phyloP scores from a whole-genome alignment of 2,113 vertebrate genomes.

The Bos indicus region DNA sequence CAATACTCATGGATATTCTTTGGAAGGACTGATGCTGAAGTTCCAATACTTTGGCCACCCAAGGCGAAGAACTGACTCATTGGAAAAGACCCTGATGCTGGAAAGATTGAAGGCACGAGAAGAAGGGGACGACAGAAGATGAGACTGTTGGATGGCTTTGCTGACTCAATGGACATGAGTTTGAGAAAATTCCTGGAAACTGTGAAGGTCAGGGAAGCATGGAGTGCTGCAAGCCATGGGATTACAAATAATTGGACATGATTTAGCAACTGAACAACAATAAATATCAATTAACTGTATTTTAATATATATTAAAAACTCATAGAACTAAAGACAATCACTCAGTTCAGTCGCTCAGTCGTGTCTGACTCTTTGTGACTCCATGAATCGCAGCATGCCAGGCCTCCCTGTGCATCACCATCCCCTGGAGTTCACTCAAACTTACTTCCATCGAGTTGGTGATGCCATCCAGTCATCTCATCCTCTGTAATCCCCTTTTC shows the following conservation, averaged over 20 bases:
- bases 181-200: not conserved
- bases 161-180: not conserved
- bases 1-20: not conserved
- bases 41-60: not conserved
- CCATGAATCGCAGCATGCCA: too few relatives aligned
- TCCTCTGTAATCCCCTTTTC: too few relatives aligned
- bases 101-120: not conserved
- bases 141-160: not conserved
- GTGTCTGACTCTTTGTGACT: too few relatives aligned
- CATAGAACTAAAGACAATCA: too few relatives aligned
- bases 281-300: slow-evolving; percentile 12
- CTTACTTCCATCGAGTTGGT: too few relatives aligned
- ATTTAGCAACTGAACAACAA: not conserved
- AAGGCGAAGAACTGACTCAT: accelerated
- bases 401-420: too few relatives aligned
- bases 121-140: not conserved
- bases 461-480: too few relatives aligned
- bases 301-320: not conserved
- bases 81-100: not conserved
- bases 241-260: not conserved
- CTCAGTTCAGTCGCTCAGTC: too few relatives aligned
- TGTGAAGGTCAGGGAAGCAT: not conserved
- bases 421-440: too few relatives aligned
- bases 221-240: not conserved
- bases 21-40: not conserved